Conservation (phyloP, 37 sponge, comb jelly and placozoan species). For the Oscarella lobularis region DNA sequence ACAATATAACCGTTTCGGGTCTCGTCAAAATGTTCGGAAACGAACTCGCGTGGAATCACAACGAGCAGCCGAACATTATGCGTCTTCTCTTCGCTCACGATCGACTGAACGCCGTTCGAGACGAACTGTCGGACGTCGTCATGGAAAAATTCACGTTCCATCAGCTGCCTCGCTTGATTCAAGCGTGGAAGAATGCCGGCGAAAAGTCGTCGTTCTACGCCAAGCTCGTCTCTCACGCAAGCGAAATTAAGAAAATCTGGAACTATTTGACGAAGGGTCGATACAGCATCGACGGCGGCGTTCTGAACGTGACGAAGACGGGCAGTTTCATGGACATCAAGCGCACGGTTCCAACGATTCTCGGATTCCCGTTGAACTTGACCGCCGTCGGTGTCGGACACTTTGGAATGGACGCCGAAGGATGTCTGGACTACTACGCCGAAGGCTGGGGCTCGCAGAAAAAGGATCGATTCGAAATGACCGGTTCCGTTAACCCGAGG, state of each 20-base stretch:
- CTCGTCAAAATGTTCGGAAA: neutral
- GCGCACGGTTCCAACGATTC: neutral
- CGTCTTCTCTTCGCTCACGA: neutral
- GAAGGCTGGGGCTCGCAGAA: too few relatives aligned
- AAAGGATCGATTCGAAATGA: too few relatives aligned
- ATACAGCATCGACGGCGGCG: neutral
- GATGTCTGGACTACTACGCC: neutral
- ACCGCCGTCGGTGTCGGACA: neutral
- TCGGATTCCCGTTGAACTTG: neutral
- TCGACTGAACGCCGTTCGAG: neutral
- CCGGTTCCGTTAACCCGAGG: too few relatives aligned
- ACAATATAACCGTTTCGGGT: neutral
- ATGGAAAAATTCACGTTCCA: neutral
- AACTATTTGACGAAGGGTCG: neutral
- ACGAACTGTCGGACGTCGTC: neutral
- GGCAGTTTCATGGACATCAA: neutral
- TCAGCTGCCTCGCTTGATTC: too few relatives aligned
- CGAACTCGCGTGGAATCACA: neutral
- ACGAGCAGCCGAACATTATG: neutral
- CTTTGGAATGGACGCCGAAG: neutral
- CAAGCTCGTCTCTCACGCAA: neutral
- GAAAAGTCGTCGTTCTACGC: neutral
- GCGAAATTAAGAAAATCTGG: neutral
- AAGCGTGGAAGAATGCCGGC: too few relatives aligned
- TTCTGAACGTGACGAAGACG: neutral